Conservation (phyloP, 2,797 vertebrate species). For the Cercopithecus neglectus region DNA sequence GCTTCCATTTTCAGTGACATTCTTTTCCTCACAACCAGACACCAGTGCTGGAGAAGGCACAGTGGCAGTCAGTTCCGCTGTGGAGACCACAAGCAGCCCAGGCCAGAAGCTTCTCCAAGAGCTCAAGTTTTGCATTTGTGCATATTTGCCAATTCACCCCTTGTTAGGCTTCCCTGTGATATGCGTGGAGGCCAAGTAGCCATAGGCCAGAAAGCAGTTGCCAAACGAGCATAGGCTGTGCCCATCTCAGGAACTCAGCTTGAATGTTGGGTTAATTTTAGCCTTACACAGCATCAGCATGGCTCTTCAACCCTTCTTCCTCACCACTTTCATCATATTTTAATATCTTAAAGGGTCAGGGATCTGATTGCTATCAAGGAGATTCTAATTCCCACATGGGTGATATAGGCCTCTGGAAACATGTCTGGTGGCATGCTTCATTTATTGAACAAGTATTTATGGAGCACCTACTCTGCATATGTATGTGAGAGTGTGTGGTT, state of each 20-base stretch:
- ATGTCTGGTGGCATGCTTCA: not conserved
- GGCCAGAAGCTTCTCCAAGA: not conserved
- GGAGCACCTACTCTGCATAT: not conserved
- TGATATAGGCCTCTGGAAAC: not conserved
- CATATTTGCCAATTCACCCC: not conserved
- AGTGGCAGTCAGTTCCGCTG: not conserved
- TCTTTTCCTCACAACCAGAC: not conserved
- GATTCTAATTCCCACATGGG: not conserved
- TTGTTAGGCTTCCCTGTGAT: not conserved
- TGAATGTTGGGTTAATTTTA: not conserved
- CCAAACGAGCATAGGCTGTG: too few relatives aligned
- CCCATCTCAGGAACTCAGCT: not conserved
- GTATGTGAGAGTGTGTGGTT: accelerated
- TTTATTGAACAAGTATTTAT: not conserved
- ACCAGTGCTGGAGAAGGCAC: not conserved
- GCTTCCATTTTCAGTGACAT: slow-evolving; percentile 25
- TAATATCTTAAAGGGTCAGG: not conserved
- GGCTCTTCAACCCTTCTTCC: not conserved
- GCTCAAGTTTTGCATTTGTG: not conserved
- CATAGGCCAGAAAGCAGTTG: not conserved
- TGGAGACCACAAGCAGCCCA: not conserved
- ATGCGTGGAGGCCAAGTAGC: not conserved
- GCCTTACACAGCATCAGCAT: accelerated
- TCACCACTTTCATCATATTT: not conserved
- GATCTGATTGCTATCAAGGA: not conserved